Evolutionary conservation across 2,888 invertebrate genomes (phyloP).

Genomic region (Ophonus ardosiacus): DNA sequence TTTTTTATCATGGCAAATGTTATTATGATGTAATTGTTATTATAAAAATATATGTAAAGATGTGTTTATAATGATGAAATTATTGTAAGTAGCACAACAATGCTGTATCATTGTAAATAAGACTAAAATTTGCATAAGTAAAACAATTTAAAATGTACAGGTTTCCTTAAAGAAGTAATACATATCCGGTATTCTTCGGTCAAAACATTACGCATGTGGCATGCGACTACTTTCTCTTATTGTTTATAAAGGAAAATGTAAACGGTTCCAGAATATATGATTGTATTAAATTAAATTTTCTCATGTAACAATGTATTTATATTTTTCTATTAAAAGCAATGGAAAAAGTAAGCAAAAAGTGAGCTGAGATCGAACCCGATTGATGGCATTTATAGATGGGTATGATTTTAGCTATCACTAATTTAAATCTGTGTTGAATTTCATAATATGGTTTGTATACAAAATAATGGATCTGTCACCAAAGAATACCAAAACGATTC

Average conservation of each 20-base stretch:
- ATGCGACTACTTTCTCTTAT: neutral
- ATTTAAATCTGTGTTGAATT: no score
- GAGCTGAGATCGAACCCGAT: no score
- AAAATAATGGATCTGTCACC: no score
- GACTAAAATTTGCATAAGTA: conserved; percentile 26
- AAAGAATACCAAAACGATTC: no score
- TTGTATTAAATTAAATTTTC: neutral
- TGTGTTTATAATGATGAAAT: neutral
- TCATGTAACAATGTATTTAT: neutral
- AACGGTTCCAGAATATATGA: neutral
- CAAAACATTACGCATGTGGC: neutral
- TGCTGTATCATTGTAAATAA: conserved; percentile 15
- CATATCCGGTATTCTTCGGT: conserved; percentile 11
- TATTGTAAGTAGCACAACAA: neutral
- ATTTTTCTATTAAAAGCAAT: neutral
- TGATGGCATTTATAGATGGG: no score
- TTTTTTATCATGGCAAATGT: neutral
- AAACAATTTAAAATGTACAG: neutral
- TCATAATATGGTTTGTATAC: no score
- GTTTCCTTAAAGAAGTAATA: neutral
- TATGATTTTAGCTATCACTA: no score
- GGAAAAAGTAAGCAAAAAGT: no score
- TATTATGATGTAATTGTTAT: neutral
- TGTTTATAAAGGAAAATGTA: neutral
- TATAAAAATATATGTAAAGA: neutral